Evolutionary conservation across 2,888 invertebrate species (phyloP), one percentile per base, ranked within the genome.

Genomic region (Aporophyla lueneburgensis): DNA sequence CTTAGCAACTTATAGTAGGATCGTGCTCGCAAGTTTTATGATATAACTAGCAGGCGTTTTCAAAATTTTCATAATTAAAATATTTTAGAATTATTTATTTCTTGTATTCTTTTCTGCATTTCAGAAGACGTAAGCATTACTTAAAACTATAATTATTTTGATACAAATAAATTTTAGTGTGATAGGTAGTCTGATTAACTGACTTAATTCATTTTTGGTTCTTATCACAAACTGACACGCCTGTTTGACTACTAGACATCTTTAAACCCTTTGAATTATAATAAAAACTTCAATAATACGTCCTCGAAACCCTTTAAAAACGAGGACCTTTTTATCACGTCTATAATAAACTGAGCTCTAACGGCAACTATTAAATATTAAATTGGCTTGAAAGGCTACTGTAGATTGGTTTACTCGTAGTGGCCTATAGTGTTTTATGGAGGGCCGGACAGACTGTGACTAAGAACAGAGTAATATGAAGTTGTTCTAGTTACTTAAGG

Each of bases 361-460:
- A 66, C 0, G 0, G 0, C 0, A 27, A 65, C n/a, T 54, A 24
- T 71, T 80, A 81, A 43, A 74, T 83, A 78, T 81, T 74, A 85
- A 77, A 80, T 72, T 77, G 46, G 40, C 62, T 85, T 85, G 71
- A 73, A 74, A 76, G 56, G 49, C 33, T 58, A 33, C 49, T 21
- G 43, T 73, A 61, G 40, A 73, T 67, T 14, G 67, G 68, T 81
- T 86, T 86, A n/a, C n/a, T n/a, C n/a, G n/a, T n/a, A 83, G 54
- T 76, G 61, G 71, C 2, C 62, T 87, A 87, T 85, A 86, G 51
- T 69, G 70, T 77, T 87, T 85, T 83, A 86, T 85, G 59, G 63
- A 27, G 51, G 53, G 53, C 73, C 63, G 73, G 80, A 76, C 80
- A 83, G 78, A 80, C 63, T 76, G 74, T 65, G 61, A 62, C 68